Evolutionary conservation across 2,797 vertebrate genomes (phyloP).

Genomic region (Sebastes wilsoni): DNA sequence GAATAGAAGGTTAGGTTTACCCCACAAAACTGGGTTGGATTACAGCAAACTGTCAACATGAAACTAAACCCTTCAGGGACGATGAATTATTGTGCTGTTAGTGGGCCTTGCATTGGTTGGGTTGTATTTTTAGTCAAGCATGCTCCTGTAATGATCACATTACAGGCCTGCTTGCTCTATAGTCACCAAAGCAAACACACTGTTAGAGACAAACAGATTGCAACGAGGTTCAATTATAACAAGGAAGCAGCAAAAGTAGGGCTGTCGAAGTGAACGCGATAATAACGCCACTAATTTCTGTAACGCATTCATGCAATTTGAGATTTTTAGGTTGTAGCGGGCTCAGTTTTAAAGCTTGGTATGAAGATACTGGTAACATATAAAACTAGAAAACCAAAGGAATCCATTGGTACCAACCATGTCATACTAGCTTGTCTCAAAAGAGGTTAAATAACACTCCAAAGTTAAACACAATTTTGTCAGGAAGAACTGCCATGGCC

Average conservation of each 20-base stretch:
- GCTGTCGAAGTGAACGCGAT: accelerated
- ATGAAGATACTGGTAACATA: no score
- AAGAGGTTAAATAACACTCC: accelerated
- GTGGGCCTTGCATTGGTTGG: slow-evolving; percentile 8
- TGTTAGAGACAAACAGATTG: slow-evolving; percentile 36
- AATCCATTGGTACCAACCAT: no score
- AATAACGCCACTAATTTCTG: no score
- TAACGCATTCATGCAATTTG: no score
- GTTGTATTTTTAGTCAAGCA: slow-evolving; percentile 56
- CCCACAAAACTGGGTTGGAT: slow-evolving; percentile 49
- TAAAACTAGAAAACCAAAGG: no score
- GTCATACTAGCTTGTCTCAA: no score
- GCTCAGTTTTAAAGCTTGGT: no score
- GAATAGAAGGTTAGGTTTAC: slow-evolving; percentile 35
- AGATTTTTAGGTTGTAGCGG: no score
- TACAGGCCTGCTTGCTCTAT: slow-evolving; percentile 37
- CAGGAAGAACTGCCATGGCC: no score
- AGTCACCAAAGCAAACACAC: slow-evolving; percentile 49
- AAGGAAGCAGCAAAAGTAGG: neutral
- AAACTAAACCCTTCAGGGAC: slow-evolving; percentile 45
- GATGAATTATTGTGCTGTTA: slow-evolving; percentile 18
- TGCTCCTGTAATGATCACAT: slow-evolving; percentile 47
- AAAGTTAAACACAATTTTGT: no score
- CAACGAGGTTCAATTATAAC: slow-evolving; percentile 17
- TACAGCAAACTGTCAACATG: slow-evolving; percentile 50